Percentiles rank a stretch among this genome's conserved stretches.
Conservation (phyloP, 2,113 vertebrate species). For the Pelvicachromis taeniatus region DNA sequence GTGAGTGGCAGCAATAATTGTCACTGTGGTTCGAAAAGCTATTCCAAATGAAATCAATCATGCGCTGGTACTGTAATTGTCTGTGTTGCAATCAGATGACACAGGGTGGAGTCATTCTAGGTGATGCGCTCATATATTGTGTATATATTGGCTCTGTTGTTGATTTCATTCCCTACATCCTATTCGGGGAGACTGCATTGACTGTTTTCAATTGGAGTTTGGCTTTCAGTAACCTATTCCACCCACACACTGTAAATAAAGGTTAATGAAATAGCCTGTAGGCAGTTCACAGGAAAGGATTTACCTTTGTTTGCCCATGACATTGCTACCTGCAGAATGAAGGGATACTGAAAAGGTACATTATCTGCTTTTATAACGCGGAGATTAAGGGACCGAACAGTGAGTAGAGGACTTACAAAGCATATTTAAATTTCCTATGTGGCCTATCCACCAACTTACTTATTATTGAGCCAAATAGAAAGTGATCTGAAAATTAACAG, state of each 20-base stretch:
- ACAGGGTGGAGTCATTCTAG: slow-evolving; percentile 10
- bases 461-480: slow-evolving; percentile 37
- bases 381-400: slow-evolving; percentile 20
- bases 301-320: slow-evolving; percentile 32
- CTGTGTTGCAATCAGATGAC: slow-evolving; percentile 24
- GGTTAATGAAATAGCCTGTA: slow-evolving; percentile 27
- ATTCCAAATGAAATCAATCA: slow-evolving; percentile 27
- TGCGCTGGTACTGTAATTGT: background rate
- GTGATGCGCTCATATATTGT: background rate
- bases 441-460: slow-evolving; percentile 5
- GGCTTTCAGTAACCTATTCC: slow-evolving; percentile 14
- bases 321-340: slow-evolving; percentile 18
- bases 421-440: slow-evolving; percentile 23
- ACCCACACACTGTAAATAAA: slow-evolving; percentile 19
- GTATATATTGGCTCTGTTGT: background rate
- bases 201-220: slow-evolving; percentile 11
- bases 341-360: slow-evolving; percentile 4
- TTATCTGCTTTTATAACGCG: slow-evolving; percentile 16
- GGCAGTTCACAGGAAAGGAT: slow-evolving; percentile 23
- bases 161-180: background rate
- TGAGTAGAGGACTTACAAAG: slow-evolving; percentile 8
- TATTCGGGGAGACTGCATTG: background rate
- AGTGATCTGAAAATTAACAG: slow-evolving; percentile 50
- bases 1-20: slow-evolving; percentile 32
- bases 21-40: slow-evolving; percentile 33